Evolutionary conservation across 2,113 vertebrate species (phyloP), one percentile per base, ranked within the genome.

Genomic region (Stigmatopora nigra): DNA sequence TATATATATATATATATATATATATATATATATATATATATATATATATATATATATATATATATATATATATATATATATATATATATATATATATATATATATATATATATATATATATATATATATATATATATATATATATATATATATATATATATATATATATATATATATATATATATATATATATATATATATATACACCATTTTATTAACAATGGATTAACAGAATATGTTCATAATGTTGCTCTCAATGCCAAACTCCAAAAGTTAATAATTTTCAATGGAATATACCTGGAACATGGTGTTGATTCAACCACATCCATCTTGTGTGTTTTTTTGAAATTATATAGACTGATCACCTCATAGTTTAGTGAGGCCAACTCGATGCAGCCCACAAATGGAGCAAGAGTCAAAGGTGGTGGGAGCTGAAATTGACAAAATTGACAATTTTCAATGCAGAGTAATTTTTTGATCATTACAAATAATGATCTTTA

Each of bases 321-420:
- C 11, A 93, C 85, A 76, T 97, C 86, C 75, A 97, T 92, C 63
- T 92, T 90, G 63, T 96, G 89, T 70, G 91, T 88, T 25, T 89
- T 77, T 83, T 92, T 95, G 81, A 98, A 98, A 77, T 98, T 93
- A 87, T 99, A 99, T 2, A 99, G 88, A 71, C 97, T 99, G 89
- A 95, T 91, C 36, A 98, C 92, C 1, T 96, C 93, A 5, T 93
- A 93, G 82, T 99, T 99, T 55, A 99, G 77, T 1, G 94, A 92
- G 9, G 91, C 92, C 79, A 99, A 68, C 72, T 99, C 97, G 53
- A 99, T 89, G 79, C 96, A 98, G 63, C 97, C 97, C 44, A 92
- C 84, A 58, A 98, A 99, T 35, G 92, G 92, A 61, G 95, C 94
- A 0, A 98, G 86, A 68, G 92, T 90, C 81, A 99, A 86, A 68